Conservation (phyloP, 2,888 invertebrate genomes). For the Apotomis turbidana region DNA sequence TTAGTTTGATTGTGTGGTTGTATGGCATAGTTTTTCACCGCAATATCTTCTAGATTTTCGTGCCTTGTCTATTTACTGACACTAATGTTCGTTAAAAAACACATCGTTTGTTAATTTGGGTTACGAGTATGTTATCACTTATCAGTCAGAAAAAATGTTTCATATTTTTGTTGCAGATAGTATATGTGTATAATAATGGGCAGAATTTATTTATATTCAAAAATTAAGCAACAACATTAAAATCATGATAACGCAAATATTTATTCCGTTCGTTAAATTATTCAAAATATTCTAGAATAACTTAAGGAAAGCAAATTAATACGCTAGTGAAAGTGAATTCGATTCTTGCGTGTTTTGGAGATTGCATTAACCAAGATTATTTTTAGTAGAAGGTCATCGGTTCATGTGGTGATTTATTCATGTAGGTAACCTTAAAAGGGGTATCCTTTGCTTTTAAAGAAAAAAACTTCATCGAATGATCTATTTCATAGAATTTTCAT, state of each 20-base stretch:
- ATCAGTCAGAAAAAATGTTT: too few species aligned
- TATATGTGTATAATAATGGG: too few species aligned
- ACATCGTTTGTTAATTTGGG: neutral
- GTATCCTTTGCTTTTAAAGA: too few species aligned
- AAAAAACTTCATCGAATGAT: too few species aligned
- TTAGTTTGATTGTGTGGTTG: constrained; percentile 36
- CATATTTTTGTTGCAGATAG: too few species aligned
- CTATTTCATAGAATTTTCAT: too few species aligned
- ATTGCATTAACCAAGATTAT: neutral
- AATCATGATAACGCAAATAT: neutral
- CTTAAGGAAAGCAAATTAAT: constrained; percentile 21
- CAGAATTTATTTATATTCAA: too few species aligned
- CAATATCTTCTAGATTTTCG: constrained; percentile 29
- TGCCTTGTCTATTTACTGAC: neutral
- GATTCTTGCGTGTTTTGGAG: constrained; percentile 25
- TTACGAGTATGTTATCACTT: too few species aligned
- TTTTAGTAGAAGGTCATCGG: too few species aligned
- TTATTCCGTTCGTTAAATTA: neutral
- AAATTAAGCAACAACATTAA: neutral
- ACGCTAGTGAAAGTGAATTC: constrained; percentile 30
- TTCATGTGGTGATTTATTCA: too few species aligned
- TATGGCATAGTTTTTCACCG: constrained; percentile 37
- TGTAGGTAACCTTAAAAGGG: too few species aligned
- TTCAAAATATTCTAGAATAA: constrained; percentile 24
- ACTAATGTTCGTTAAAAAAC: neutral